Evolutionary conservation across 2,888 invertebrate genomes (phyloP).

Genomic region (Spialia ferax): DNA sequence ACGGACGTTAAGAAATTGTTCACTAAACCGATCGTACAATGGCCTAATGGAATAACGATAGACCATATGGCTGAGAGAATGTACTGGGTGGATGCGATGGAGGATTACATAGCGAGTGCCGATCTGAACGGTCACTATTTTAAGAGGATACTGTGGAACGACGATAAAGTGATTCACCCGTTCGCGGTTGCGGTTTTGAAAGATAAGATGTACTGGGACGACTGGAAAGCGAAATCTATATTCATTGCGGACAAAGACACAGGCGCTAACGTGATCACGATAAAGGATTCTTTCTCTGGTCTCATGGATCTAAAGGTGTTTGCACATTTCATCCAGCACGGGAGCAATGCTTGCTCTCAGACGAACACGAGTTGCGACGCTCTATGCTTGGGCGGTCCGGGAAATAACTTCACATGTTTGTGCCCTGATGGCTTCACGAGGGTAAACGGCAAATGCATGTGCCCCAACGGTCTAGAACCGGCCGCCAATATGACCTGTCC

Average conservation of each 20-base stretch:
- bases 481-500: conserved; percentile 90
- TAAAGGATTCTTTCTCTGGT: conserved; percentile 88
- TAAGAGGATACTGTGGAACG: conserved; percentile 88
- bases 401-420: conserved; percentile 89
- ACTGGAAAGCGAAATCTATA: conserved; percentile 93
- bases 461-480: conserved; percentile 90
- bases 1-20: conserved; percentile 89
- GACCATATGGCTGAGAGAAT: conserved; percentile 93
- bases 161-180: conserved; percentile 91
- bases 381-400: conserved; percentile 92
- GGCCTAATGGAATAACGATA: conserved; percentile 96
- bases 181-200: conserved; percentile 95
- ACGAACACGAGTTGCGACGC: conserved; percentile 89
- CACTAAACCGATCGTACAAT: conserved; percentile 89
- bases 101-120: conserved; percentile 93
- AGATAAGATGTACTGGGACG: conserved; percentile 95
- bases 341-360: conserved; percentile 90
- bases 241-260: conserved; percentile 93
- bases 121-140: conserved; percentile 90
- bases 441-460: conserved; percentile 89
- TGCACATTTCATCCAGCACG: conserved; percentile 91
- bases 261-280: conserved; percentile 87
- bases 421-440: conserved; percentile 92
- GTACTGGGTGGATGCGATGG: conserved; percentile 95
- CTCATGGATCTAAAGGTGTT: conserved; percentile 94